Evolutionary conservation across 2,113 vertebrate species (phyloP).

Genomic region (Cariama cristata): DNA sequence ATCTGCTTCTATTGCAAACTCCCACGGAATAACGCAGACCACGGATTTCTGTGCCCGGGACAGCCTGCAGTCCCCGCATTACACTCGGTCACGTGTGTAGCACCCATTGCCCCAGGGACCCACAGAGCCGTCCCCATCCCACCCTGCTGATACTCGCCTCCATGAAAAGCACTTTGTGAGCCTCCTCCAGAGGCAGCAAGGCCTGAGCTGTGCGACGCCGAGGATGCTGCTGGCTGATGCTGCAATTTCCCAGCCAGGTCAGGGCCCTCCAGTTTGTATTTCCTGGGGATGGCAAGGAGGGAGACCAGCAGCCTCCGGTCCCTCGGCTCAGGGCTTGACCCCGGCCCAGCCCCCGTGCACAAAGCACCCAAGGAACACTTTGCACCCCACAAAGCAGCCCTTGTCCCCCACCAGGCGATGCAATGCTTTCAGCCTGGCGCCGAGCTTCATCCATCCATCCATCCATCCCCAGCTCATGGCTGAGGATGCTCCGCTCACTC

Average conservation of each 20-base stretch:
- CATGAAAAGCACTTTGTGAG: not conserved
- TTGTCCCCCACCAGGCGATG: not conserved
- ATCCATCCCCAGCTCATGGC: not conserved
- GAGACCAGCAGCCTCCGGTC: not conserved
- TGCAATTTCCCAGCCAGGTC: not conserved
- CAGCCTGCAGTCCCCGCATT: accelerated
- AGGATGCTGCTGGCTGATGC: not conserved
- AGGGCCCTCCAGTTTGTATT: not conserved
- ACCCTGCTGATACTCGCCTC: accelerated
- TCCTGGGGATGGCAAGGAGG: not conserved
- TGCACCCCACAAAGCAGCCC: not conserved
- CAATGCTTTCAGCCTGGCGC: not conserved
- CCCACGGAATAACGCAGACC: not conserved
- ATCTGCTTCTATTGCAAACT: not conserved
- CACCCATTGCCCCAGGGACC: not conserved
- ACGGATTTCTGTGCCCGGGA: not conserved
- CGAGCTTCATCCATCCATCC: not conserved
- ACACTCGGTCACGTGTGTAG: not conserved
- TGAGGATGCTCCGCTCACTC: not conserved
- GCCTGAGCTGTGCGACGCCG: accelerated
- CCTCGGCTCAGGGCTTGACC: not conserved
- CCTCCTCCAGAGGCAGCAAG: accelerated
- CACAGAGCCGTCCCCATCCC: not conserved
- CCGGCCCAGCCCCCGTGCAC: not conserved
- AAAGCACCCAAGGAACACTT: not conserved